Evolutionary conservation across 2,113 vertebrate species (phyloP), one percentile per base, ranked within the genome.

Genomic region (Centropus unirufus): DNA sequence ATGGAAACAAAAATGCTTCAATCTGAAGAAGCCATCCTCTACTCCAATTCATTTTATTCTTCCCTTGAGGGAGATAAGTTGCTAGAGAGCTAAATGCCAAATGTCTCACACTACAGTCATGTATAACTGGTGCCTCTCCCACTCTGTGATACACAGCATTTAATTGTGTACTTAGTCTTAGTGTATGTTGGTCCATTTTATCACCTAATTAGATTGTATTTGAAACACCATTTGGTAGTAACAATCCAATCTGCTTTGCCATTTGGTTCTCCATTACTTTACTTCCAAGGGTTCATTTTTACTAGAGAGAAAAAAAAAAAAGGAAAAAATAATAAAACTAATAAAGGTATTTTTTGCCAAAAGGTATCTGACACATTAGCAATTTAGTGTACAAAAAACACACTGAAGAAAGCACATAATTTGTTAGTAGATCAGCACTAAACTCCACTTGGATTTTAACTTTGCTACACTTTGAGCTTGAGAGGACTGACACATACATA

Each of bases 231-330:
- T 92, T 96, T 97, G 95, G 93, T 40, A 61, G 55, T 22, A 89
- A 55, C 64, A 95, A 84, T 78, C 66, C 93, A 89, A 82, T 96
- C 92, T 93, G 93, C 92, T 94, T 94, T 97, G 64, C 95, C 90
- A 92, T 95, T 96, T 94, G 95, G 76, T 78, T 93, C 90, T 87
- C 73, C n/a, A 4, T 61, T 88, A 46, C 57, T 81, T 94, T 66
- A 14, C 64, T 95, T 90, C 67, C 51, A 83, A 36, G 29, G 11
- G 11, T 68, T 95, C 75, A 20, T 78, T 83, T 73, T 89, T 63
- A 59, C 18, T 78, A 34, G 17, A 2, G 18, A 11, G 11, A 19
- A 8, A 16, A 24, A 3, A 9, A 27, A 2, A 58, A 9, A 2
- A 18, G 27, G 17, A 32, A 11, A 19, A 9, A 14, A n/a, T 11